Percentiles rank a stretch among this genome's conserved stretches.
These are phyloP conservation scores for Anoplius nigerrimus DNA, from an alignment of 2,888 invertebrate species.

Conservation along the genomic window DNA sequence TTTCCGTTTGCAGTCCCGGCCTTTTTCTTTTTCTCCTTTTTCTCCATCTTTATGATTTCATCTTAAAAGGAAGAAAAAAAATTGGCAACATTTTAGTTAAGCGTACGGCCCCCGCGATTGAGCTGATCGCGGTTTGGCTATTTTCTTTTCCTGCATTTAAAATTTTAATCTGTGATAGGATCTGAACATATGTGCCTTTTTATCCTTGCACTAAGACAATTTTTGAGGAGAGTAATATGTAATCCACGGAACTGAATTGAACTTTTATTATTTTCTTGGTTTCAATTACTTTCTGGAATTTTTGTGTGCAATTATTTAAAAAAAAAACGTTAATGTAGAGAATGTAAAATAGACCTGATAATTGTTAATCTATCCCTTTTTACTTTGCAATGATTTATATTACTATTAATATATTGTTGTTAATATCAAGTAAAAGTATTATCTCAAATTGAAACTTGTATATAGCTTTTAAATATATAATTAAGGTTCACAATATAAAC, in stretches of 20 bases:
- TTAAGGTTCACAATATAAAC: no score
- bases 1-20: conserved; percentile 54
- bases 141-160: conserved; percentile 38
- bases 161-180: conserved; percentile 40
- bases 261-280: conserved; percentile 9
- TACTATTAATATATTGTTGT: no score
- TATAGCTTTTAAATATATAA: no score
- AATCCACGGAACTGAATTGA: not conserved
- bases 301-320: no score
- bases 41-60: conserved; percentile 75
- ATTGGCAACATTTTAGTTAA: conserved; percentile 61
- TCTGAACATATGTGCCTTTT: conserved; percentile 17
- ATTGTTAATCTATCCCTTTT: no score
- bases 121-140: conserved; percentile 31
- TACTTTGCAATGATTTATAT: no score
- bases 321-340: no score
- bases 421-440: no score
- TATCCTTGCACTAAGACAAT: conserved; percentile 1
- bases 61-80: conserved; percentile 74
- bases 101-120: conserved; percentile 59
- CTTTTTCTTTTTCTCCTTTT: conserved; percentile 72
- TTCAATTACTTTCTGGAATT: not conserved
- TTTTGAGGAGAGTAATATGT: no score
- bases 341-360: no score
- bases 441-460: no score